phyloP scores from a whole-genome alignment of 2,888 invertebrate genomes.

The Dicycla oo region DNA sequence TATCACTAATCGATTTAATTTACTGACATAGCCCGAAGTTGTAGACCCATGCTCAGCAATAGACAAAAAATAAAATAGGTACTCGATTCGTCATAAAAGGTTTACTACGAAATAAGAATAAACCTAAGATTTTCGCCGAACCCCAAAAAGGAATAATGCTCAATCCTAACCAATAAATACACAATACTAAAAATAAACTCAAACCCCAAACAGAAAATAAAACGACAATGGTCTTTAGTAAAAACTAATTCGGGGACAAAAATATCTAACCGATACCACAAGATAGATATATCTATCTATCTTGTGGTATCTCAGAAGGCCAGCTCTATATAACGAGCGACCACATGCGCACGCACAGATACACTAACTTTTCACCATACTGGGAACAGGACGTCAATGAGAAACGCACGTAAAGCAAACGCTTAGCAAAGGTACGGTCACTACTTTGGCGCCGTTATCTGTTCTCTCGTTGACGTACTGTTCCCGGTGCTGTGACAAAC shows the following conservation, averaged over 20 bases:
- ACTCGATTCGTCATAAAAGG: constrained; percentile 19
- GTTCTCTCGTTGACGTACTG: too few species aligned
- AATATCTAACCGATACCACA: constrained; percentile 34
- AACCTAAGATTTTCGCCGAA: constrained; percentile 34
- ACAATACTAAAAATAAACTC: constrained; percentile 45
- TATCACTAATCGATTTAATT: not conserved
- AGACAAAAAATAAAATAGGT: constrained; percentile 12
- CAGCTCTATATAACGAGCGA: not conserved
- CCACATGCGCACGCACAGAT: not conserved
- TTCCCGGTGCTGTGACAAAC: too few species aligned
- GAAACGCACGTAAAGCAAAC: too few species aligned
- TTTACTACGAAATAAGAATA: constrained; percentile 25
- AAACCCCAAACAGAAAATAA: constrained; percentile 51
- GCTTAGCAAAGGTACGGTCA: too few species aligned
- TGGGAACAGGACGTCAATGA: too few species aligned
- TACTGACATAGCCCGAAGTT: not conserved
- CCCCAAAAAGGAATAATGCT: constrained; percentile 23
- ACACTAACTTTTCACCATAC: too few species aligned
- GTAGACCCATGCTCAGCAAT: constrained; percentile 2
- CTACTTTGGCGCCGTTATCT: too few species aligned
- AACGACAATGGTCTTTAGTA: constrained; percentile 50
- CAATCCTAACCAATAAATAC: constrained; percentile 37
- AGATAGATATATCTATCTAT: rapidly evolving
- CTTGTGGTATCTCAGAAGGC: too few species aligned
- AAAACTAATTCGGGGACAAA: constrained; percentile 48